A percentile compares a stretch with the other conserved stretches of the same genome.
These are phyloP conservation scores for Sus scrofa DNA, from an alignment of 2,113 vertebrate genomes.

Conservation along the genomic window DNA sequence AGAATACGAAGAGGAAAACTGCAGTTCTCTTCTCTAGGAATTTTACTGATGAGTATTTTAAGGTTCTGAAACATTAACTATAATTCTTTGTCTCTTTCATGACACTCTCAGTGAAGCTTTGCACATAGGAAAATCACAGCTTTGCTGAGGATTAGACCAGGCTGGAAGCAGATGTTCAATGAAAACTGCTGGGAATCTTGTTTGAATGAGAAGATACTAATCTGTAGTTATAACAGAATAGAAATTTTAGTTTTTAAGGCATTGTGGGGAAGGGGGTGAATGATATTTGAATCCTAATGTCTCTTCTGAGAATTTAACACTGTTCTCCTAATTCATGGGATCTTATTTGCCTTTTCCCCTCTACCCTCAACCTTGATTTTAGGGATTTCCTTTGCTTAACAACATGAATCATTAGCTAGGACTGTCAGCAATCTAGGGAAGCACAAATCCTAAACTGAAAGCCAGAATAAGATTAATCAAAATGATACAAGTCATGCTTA, in stretches of 20 bases:
- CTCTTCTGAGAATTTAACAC: not conserved
- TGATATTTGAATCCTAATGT: not conserved
- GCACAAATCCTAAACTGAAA: not conserved
- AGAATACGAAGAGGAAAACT: not conserved
- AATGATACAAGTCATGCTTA: not conserved
- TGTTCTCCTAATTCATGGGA: not conserved
- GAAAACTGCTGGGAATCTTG: not conserved
- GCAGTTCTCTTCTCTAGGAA: not conserved
- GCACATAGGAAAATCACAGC: not conserved
- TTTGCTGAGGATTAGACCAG: conserved; percentile 43
- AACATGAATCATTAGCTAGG: not conserved
- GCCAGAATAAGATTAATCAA: not conserved
- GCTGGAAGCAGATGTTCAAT: not conserved
- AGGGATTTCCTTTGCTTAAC: not conserved
- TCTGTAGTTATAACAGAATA: not conserved
- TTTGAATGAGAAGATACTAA: not conserved
- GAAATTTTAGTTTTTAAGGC: not conserved
- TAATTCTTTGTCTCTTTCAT: not conserved
- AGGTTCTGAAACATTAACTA: not conserved
- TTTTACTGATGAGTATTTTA: not conserved
- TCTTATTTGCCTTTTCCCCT: not conserved
- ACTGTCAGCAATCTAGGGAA: not conserved
- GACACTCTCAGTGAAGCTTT: not conserved
- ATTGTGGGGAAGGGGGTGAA: not conserved
- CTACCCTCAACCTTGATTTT: not conserved